Conservation (phyloP, 1,140 invertebrate genomes). For the Latrodectus geometricus region DNA sequence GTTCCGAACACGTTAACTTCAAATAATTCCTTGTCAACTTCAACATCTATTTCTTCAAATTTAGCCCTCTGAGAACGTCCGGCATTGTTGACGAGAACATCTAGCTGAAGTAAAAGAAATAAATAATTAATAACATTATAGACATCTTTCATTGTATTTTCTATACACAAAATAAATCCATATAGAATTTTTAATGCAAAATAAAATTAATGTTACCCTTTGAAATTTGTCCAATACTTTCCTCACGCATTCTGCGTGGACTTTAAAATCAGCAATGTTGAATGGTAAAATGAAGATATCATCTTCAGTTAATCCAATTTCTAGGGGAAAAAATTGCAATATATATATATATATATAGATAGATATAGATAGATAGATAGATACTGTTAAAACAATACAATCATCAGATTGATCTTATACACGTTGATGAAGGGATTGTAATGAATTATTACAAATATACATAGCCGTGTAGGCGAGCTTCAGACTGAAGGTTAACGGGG, state of each 20-base stretch:
- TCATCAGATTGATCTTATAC: too few species aligned
- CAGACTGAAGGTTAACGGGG: too few species aligned
- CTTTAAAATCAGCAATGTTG: conserved; percentile 71
- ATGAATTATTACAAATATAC: too few species aligned
- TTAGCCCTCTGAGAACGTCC: conserved; percentile 82
- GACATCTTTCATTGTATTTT: not conserved
- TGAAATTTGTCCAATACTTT: conserved; percentile 80
- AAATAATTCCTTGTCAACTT: conserved; percentile 83
- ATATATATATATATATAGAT: too few species aligned
- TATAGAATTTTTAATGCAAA: conserved; percentile 31
- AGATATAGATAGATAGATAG: too few species aligned
- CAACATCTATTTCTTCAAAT: conserved; percentile 81
- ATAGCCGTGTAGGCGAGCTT: too few species aligned
- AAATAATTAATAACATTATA: not conserved
- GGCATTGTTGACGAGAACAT: conserved; percentile 86
- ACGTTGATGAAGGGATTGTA: too few species aligned
- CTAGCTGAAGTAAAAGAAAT: conserved; percentile 72
- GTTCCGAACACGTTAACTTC: conserved; percentile 85
- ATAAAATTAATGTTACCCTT: conserved; percentile 65
- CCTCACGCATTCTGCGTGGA: conserved; percentile 76
- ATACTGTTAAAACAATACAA: too few species aligned
- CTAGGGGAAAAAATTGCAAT: conserved; percentile 1
- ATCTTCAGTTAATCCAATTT: conserved; percentile 39
- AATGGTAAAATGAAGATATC: conserved; percentile 63
- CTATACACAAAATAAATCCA: not conserved